Evolutionary conservation across 64 coral and sea anemone species (phyloP).

Genomic region (Actinia tenebrosa): DNA sequence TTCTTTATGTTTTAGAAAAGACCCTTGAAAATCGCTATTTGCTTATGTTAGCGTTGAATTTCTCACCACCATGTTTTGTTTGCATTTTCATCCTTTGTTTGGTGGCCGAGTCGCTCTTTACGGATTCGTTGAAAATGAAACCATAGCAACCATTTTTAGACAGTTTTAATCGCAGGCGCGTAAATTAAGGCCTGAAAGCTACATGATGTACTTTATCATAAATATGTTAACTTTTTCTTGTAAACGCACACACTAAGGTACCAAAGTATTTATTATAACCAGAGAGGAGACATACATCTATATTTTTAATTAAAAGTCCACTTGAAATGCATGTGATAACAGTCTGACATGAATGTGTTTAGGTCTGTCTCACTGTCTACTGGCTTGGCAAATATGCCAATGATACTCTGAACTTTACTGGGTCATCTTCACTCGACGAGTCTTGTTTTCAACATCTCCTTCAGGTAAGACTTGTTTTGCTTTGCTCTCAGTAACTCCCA

Average conservation of each 20-base stretch:
- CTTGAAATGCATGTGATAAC: not conserved
- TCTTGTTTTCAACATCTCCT: conserved; percentile 10
- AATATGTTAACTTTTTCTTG: too few species aligned
- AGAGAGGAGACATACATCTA: not conserved
- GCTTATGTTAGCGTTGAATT: not conserved
- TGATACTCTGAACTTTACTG: conserved; percentile 12
- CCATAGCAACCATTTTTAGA: not conserved
- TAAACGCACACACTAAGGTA: too few species aligned
- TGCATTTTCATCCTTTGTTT: conserved; percentile 10
- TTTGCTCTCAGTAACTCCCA: not conserved
- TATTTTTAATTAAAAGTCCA: not conserved
- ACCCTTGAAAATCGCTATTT: not conserved
- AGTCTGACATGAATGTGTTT: not conserved
- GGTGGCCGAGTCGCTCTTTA: not conserved
- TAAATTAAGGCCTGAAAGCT: not conserved
- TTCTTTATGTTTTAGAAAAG: not conserved
- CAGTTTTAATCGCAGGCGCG: not conserved
- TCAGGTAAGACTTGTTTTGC: not conserved
- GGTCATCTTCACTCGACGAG: not conserved
- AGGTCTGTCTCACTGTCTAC: conserved; percentile 14
- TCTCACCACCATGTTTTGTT: conserved; percentile 19
- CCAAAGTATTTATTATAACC: not conserved
- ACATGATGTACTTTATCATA: too few species aligned
- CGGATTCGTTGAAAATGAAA: not conserved
- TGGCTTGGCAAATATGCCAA: conserved; percentile 24